Percentiles rank a stretch among this genome's conserved stretches.
Evolutionary conservation across 2,888 invertebrate genomes (phyloP).

Genomic region (Dynastes hyllus): DNA sequence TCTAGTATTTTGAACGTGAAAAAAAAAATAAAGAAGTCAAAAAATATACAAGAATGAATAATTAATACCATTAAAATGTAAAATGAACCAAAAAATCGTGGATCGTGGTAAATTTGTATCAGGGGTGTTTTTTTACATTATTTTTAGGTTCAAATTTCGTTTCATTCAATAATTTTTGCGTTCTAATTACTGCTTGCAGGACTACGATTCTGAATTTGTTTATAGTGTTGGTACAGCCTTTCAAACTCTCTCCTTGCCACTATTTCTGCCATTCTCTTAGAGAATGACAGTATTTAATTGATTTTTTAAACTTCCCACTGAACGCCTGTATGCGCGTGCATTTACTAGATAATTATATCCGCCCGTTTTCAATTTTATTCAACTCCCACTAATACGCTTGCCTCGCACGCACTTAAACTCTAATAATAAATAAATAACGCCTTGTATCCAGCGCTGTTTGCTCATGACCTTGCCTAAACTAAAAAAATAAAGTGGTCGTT

Average conservation of each 20-base stretch:
- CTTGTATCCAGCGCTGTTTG: slow-evolving; percentile 19
- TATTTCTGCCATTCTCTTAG: neutral
- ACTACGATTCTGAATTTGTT: no score
- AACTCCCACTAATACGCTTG: slow-evolving; percentile 13
- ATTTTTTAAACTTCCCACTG: neutral
- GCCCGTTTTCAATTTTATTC: slow-evolving; percentile 26
- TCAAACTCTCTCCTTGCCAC: neutral
- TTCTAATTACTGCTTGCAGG: no score
- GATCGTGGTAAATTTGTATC: no score
- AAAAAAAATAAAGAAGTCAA: no score
- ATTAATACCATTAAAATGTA: no score
- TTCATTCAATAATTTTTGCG: no score
- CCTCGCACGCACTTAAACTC: slow-evolving; percentile 1
- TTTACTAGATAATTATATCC: slow-evolving; percentile 12
- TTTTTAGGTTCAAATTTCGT: no score
- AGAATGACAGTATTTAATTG: neutral
- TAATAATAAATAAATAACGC: slow-evolving; percentile 15
- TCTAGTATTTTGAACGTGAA: no score
- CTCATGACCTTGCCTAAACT: slow-evolving; percentile 25
- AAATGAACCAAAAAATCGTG: no score
- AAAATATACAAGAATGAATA: no score
- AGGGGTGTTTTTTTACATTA: no score
- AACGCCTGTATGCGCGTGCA: neutral
- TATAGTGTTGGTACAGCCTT: neutral
- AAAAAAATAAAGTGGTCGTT: slow-evolving; percentile 19